Evolutionary conservation across 2,888 invertebrate species (phyloP), one percentile per base, ranked within the genome.

Genomic region (Disparrhopalites patrizii): DNA sequence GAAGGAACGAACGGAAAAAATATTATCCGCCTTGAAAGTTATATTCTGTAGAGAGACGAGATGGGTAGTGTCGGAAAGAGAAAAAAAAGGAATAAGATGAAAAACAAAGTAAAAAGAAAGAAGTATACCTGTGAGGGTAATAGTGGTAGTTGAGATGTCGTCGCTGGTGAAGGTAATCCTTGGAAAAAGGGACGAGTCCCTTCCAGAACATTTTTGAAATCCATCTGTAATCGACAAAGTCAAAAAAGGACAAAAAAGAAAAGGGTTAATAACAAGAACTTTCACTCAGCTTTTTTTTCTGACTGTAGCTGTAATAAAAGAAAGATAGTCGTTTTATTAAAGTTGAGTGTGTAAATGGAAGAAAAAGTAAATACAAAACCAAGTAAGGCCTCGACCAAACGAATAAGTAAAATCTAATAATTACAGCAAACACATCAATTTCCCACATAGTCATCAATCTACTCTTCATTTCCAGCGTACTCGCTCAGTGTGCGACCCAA

Each of bases 181-280:
- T 89, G 87, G 81, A 89, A 89, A 82, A 87, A 89, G 83, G 88
- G 88, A 79, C 89, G 87, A 79, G 87, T 87, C 81, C 88, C 88
- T 85, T 89, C 88, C 85, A 89, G 83, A 82, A 88, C 87, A 86
- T 88, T 89, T 81, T 86, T 87, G 82, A 83, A 85, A 71, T 74
- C 74, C 74, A 74, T 74, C 70, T 68, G 57, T 10, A 65, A 65
- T 38, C n/a, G 30, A 61, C 50, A 61, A 47, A 62, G 61, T 65
- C 70, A 63, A 28, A 25, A 30, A 18, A 10, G 15, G 38, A 13
- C 15, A 13, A 52, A 58, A 7, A 36, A 23, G 10, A 57, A 58
- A 43, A 58, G 25, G 30, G 27, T 47, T 47, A 47, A 47, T 47
- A 47, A 47, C 47, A 47, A n/a, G n/a, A n/a, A n/a, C n/a, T n/a